Percentiles rank a stretch among this genome's conserved stretches.
phyloP scores from a whole-genome alignment of 2,888 invertebrate species.

The Drosophila pegasa region DNA sequence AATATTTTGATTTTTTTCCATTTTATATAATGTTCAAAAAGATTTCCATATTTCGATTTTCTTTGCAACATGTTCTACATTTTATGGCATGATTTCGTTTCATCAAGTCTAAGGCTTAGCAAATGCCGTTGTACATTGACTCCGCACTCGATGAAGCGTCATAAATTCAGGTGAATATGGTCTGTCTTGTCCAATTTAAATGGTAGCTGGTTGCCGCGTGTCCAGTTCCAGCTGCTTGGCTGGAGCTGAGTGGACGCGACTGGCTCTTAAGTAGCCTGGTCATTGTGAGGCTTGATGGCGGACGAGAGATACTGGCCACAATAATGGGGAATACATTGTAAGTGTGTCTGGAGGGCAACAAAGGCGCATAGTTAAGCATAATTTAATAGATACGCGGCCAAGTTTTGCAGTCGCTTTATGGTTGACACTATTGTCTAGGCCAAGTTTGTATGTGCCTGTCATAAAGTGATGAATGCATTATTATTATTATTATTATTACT shows the following conservation, averaged over 20 bases:
- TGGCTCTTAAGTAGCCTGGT: constrained; percentile 60
- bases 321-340: constrained; percentile 34
- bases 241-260: not conserved
- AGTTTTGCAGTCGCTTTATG: constrained; percentile 66
- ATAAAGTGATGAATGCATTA: constrained; percentile 78
- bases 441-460: constrained; percentile 75
- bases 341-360: constrained; percentile 54
- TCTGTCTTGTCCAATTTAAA: constrained; percentile 13
- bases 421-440: constrained; percentile 79
- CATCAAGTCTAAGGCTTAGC: not conserved
- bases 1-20: no score
- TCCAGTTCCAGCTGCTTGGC: constrained; percentile 30
- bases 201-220: constrained; percentile 20
- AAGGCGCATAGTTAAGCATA: constrained; percentile 77
- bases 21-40: no score
- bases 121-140: not conserved
- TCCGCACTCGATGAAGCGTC: constrained; percentile 6
- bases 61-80: no score
- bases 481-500: constrained; percentile 66
- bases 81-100: no score
- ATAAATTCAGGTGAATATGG: constrained; percentile 11
- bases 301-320: constrained; percentile 27
- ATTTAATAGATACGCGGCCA: constrained; percentile 75
- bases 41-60: no score
- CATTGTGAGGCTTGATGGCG: constrained; percentile 53